Base-by-base conservation (phyloP, 2,888 invertebrate species). In the Cryptus armator region DNA sequence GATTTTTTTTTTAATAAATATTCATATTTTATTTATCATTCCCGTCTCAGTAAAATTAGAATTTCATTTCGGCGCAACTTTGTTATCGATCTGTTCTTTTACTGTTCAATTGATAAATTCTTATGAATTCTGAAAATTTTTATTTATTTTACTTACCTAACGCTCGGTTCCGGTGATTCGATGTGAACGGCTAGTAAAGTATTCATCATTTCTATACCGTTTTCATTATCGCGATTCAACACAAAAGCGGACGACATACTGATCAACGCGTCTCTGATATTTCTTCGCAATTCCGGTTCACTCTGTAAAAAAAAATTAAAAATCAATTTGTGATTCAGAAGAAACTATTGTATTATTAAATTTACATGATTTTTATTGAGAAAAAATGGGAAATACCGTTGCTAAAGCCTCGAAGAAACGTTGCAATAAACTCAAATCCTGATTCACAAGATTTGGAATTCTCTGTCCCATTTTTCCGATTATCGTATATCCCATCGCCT, bases 141-240 rank as follows among this genome's bases (percentile, higher is more conserved):
- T 1, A 24, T 24, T 24, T 24, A 24, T 24, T 24, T 24, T 24
- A 86, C 82, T 72, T 89, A 88, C 93, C 93, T 91, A 3, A 92
- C 93, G 79, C 90, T 97, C 1, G 96, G 95, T 89, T 98, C 96
- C 19, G 97, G 96, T 51, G 96, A 95, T 94, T 97, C 95, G 91
- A 98, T 96, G 94, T 97, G 96, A 93, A 96, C 95, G 91, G 97
- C 95, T 19, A 97, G 94, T 89, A 97, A 94, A n/a, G 96, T 96
- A 89, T 96, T 95, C 91, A 96, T 94, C 66, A 96, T 91, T 87
- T 94, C 90, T 94, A 95, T 91, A 32, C 90, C 90, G 46, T 86
- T 88, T 76, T 92, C 91, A 59, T 94, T 91, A 7, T 91, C 90
- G 67, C 91, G 92, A 66, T 90, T 92, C 72, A 93, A 84, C 70